A percentile compares a stretch with the other conserved stretches of the same genome.
Conservation (phyloP, 2,888 invertebrate genomes). For the Ptychoptera albimana region DNA sequence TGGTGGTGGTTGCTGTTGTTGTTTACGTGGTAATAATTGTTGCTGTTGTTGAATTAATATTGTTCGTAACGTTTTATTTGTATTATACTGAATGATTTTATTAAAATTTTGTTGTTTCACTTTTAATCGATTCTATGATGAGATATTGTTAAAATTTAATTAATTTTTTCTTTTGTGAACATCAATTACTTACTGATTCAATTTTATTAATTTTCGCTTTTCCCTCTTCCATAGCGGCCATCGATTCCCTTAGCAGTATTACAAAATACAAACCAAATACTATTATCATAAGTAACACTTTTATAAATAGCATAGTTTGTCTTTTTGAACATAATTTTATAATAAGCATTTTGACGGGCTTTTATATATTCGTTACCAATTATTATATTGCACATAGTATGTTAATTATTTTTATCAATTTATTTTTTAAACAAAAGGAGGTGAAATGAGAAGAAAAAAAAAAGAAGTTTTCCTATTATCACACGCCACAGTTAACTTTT, state of each 20-base stretch:
- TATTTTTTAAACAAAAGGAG: background rate
- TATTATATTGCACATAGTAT: too few relatives aligned
- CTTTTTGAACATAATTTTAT: constrained; percentile 2
- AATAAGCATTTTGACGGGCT: background rate
- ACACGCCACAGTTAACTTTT: background rate
- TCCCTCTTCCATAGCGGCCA: constrained; percentile 6
- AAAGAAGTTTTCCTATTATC: too few relatives aligned
- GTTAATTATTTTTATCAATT: background rate
- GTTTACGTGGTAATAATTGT: too few relatives aligned
- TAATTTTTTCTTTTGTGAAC: constrained; percentile 1
- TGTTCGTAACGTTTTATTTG: too few relatives aligned
- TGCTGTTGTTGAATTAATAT: too few relatives aligned
- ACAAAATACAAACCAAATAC: constrained; percentile 8
- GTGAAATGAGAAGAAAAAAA: too few relatives aligned
- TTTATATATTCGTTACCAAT: too few relatives aligned
- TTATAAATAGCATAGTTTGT: constrained; percentile 3
- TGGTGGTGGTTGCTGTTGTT: too few relatives aligned
- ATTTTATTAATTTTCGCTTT: constrained; percentile 1
- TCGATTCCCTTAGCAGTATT: constrained; percentile 7
- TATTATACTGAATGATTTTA: too few relatives aligned
- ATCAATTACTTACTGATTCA: background rate
- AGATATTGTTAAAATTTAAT: background rate
- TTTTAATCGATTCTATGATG: too few relatives aligned
- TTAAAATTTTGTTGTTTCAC: too few relatives aligned
- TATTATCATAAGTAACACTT: constrained; percentile 5